Conservation (phyloP, 2,888 invertebrate species). For the Plagodis pulveraria region DNA sequence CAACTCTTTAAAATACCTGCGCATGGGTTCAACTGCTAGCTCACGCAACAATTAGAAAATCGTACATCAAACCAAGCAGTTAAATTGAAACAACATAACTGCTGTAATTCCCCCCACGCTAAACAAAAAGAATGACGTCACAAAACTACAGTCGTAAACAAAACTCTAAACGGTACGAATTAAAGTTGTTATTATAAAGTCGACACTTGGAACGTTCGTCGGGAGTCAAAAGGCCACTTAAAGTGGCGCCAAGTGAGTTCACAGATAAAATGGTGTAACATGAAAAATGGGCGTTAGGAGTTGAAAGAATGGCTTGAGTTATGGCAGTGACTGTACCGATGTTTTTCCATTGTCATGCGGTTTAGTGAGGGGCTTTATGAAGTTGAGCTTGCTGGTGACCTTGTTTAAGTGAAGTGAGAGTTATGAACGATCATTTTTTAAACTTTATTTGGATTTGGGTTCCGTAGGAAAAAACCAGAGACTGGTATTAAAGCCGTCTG, state of each 20-base stretch:
- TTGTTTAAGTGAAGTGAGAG: constrained; percentile 19
- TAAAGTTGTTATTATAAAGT: constrained; percentile 41
- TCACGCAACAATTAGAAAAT: too few relatives aligned
- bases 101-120: neutral
- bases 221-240: constrained; percentile 69
- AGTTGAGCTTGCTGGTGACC: constrained; percentile 21
- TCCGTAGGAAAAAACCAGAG: too few relatives aligned
- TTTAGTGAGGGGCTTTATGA: constrained; percentile 42
- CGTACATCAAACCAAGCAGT: too few relatives aligned
- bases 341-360: constrained; percentile 52
- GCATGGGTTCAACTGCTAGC: too few relatives aligned
- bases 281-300: constrained; percentile 68
- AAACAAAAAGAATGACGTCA: constrained; percentile 14
- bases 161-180: constrained; percentile 23
- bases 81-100: neutral
- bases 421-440: constrained; percentile 11
- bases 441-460: constrained; percentile 3
- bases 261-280: constrained; percentile 69
- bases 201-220: constrained; percentile 38
- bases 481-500: too few relatives aligned
- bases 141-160: constrained; percentile 28
- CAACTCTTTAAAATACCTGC: too few relatives aligned
- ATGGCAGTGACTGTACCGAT: constrained; percentile 57
- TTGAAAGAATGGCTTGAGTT: constrained; percentile 66
- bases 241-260: constrained; percentile 67